Percentiles rank a stretch among this genome's conserved stretches.
Evolutionary conservation across 2,797 vertebrate species (phyloP).

Genomic region (Smutsia gigantea): DNA sequence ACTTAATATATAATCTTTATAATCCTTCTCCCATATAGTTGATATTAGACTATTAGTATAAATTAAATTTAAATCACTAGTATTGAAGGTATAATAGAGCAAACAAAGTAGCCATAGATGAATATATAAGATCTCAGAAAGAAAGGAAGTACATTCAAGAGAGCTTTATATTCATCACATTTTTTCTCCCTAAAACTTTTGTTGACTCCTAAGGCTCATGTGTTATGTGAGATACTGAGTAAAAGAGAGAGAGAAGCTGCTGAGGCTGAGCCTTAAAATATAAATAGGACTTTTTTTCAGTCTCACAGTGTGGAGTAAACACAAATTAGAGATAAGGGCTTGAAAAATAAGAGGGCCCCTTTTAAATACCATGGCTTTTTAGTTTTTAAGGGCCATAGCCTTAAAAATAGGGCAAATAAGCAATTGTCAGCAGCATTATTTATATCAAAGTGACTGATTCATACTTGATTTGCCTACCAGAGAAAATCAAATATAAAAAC

Average conservation of each 20-base stretch:
- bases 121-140: background rate
- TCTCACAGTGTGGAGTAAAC: background rate
- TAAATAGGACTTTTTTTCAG: background rate
- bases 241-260: background rate
- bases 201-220: background rate
- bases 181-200: background rate
- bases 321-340: background rate
- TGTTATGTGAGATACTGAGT: background rate
- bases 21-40: background rate
- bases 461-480: background rate
- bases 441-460: background rate
- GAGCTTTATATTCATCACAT: background rate
- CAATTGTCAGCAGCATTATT: background rate
- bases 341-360: background rate
- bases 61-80: background rate
- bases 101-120: background rate
- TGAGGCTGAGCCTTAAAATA: background rate
- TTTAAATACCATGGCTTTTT: background rate
- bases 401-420: background rate
- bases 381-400: background rate
- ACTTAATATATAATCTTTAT: background rate
- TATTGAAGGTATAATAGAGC: background rate
- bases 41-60: background rate
- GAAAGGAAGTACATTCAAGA: background rate
- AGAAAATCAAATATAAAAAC: background rate